Evolutionary conservation across 2,888 invertebrate species (phyloP).

Genomic region (Lasius platythorax): DNA sequence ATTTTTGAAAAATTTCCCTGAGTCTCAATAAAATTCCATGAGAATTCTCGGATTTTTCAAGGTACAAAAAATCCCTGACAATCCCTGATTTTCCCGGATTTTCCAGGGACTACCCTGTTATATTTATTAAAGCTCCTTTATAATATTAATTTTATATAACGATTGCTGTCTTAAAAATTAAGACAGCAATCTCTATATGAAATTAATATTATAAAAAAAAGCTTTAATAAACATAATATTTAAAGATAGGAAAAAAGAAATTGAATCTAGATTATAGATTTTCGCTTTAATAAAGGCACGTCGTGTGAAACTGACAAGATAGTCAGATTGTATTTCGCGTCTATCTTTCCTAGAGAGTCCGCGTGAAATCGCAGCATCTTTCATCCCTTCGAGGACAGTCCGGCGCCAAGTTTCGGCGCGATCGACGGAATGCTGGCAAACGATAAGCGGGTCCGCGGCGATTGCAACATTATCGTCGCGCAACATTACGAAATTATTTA

Average conservation of each 20-base stretch:
- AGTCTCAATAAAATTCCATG: too few species aligned
- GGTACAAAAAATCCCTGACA: too few species aligned
- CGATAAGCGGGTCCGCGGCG: conserved; percentile 64
- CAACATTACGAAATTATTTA: conserved; percentile 75
- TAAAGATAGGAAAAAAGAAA: neutral
- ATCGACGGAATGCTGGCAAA: conserved; percentile 64
- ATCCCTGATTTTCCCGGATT: too few species aligned
- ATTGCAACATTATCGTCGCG: conserved; percentile 74
- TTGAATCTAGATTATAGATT: neutral
- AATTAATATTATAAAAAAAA: neutral
- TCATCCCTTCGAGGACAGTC: neutral
- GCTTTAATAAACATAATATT: neutral
- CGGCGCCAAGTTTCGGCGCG: conserved; percentile 54
- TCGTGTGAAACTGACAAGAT: neutral
- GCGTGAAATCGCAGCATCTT: conserved; percentile 19
- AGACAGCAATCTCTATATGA: neutral
- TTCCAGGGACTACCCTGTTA: too few species aligned
- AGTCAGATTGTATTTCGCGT: neutral
- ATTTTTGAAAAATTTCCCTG: too few species aligned
- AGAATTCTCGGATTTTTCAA: too few species aligned
- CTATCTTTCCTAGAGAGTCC: neutral
- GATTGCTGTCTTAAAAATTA: neutral
- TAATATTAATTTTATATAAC: too few species aligned
- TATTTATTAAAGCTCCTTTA: too few species aligned
- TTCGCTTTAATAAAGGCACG: too few species aligned